These are phyloP conservation scores for Tenthredo distinguenda DNA, from an alignment of 2,888 invertebrate genomes.

Conservation along the genomic window DNA sequence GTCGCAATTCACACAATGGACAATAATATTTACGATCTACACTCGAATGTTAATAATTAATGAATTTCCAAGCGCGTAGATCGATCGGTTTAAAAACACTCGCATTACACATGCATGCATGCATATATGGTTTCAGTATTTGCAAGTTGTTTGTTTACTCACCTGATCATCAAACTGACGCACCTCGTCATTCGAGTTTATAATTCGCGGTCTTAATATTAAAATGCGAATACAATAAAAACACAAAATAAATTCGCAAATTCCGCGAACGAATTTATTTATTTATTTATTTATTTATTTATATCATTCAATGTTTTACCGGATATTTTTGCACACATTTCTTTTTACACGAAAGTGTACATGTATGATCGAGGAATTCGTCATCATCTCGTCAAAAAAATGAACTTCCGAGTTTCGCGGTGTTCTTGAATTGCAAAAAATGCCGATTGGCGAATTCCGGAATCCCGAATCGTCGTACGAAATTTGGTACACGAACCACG, in stretches of 20 bases:
- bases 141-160: not conserved
- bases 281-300: conserved; percentile 10
- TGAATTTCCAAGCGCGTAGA: not conserved
- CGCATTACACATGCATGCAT: not conserved
- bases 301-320: not conserved
- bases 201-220: not conserved
- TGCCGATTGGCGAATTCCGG: too few relatives aligned
- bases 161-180: not conserved
- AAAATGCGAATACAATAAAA: not conserved
- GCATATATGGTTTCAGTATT: not conserved
- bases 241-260: not conserved
- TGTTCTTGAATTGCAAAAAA: too few relatives aligned
- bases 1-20: not conserved
- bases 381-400: too few relatives aligned
- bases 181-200: not conserved
- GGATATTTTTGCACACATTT: not conserved
- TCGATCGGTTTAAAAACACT: not conserved
- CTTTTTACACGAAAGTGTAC: too few relatives aligned
- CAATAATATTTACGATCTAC: not conserved
- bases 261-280: not conserved
- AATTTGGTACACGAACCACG: not conserved
- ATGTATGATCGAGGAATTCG: too few relatives aligned
- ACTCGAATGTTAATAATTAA: not conserved
- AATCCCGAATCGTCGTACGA: too few relatives aligned
- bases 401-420: too few relatives aligned